Base-by-base conservation (phyloP, 2,113 vertebrate genomes). In the Nothoprocta pentlandii region DNA sequence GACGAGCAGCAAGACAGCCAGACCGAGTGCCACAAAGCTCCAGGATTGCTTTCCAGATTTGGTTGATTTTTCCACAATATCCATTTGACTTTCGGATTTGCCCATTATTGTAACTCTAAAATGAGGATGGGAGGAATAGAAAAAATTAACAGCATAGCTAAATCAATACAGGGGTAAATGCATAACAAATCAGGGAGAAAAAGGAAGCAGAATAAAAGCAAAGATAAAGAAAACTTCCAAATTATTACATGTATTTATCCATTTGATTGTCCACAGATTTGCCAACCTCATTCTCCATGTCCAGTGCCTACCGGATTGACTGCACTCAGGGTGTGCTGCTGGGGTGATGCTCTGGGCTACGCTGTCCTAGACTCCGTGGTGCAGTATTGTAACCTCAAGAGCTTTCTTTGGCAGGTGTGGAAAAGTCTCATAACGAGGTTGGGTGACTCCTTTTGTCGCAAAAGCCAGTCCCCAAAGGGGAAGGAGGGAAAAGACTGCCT, bases 21-120 rank as follows among this genome's bases (percentile, higher is more conserved):
- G 97, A 73, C 97, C 96, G 39, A 98, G 95, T 83, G 98, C 98
- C 90, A 98, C 97, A 63, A 97, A 92, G 86, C 97, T 98, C 97
- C 98, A 98, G 74, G 95, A 97, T 93, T 96, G 98, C 96, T 96
- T 99, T 75, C 96, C 97, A 2, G 98, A 67, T 96, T 97, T 98
- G 83, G 97, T 96, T 32, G 98, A 98, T 97, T 98, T 98, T 97
- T 99, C 99, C 98, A 98, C 98, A 96, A 98, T 98, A 94, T 99
- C 98, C 98, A 98, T 98, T 63, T 99, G 98, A 85, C 98, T 99
- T 97, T 99, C 98, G 2, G 99, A 98, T 98, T 99, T 99, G 97
- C 98, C 98, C 99, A 99, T 99, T 98, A 97, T 98, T 42, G 92
- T 94, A 85, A 95, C 96, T 98, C 98, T 98, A 61, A 93, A 96